Percentiles rank a stretch among this genome's conserved stretches.
Evolutionary conservation across 2,113 vertebrate genomes (phyloP).

Genomic region (Ameiurus melas): DNA sequence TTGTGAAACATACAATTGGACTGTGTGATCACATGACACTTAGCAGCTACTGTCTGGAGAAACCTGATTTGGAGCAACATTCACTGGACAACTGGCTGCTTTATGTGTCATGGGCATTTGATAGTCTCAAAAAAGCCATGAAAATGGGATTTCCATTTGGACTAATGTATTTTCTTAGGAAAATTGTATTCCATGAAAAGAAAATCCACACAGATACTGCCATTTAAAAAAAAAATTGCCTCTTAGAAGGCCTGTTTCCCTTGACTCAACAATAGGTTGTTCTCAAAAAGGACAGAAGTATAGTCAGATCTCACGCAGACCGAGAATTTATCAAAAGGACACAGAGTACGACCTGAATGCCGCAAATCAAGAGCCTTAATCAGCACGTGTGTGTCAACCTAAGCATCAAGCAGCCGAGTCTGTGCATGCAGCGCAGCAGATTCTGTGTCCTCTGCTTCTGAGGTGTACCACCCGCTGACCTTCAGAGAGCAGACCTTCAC

Average conservation of each 20-base stretch:
- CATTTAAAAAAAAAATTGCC: not conserved
- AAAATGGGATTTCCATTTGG: not conserved
- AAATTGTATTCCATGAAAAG: not conserved
- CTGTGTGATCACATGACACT: not conserved
- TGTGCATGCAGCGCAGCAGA: not conserved
- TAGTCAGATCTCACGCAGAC: constrained; percentile 18
- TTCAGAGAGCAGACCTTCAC: constrained; percentile 67
- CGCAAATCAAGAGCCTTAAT: constrained; percentile 34
- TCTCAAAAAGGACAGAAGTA: not conserved
- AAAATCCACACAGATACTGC: not conserved
- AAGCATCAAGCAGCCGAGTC: constrained; percentile 9
- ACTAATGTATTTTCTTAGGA: not conserved
- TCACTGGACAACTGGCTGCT: constrained; percentile 16
- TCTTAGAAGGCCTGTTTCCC: not conserved
- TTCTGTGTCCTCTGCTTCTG: constrained; percentile 40
- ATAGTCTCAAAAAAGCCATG: not conserved
- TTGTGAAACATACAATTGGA: constrained; percentile 34
- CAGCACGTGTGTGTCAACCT: constrained; percentile 33
- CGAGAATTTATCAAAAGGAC: constrained; percentile 43
- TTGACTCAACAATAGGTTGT: not conserved
- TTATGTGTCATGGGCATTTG: not conserved
- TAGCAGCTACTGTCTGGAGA: not conserved
- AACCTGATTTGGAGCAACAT: not conserved
- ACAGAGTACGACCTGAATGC: constrained; percentile 23
- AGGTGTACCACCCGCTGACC: constrained; percentile 71